phyloP scores from a whole-genome alignment of 2,888 invertebrate genomes.

The Ferrisia virgata region DNA sequence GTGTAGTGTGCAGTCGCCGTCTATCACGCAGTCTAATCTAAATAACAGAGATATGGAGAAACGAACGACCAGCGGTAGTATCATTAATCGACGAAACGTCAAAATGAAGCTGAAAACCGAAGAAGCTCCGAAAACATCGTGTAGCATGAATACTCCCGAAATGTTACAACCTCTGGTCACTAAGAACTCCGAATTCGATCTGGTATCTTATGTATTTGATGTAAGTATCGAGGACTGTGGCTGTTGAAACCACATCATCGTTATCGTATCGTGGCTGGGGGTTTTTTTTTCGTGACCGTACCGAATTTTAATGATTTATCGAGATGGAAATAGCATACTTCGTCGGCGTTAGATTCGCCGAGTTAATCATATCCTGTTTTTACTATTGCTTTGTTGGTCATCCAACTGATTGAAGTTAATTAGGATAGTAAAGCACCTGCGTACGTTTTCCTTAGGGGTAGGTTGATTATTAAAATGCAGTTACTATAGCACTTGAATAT shows the following conservation, averaged over 20 bases:
- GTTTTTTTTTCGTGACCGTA: too few species aligned
- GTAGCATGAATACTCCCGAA: conserved; percentile 53
- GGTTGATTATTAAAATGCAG: neutral
- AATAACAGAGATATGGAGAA: conserved; percentile 9
- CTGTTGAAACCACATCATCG: neutral
- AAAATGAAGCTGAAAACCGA: conserved; percentile 29
- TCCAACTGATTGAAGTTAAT: neutral
- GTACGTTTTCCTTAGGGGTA: neutral
- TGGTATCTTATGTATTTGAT: conserved; percentile 54
- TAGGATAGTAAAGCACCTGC: neutral
- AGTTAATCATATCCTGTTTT: neutral
- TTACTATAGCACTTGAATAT: neutral
- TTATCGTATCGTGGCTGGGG: too few species aligned
- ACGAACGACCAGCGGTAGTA: neutral
- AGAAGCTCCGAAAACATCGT: neutral
- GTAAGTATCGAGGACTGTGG: conserved; percentile 50
- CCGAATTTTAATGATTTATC: neutral
- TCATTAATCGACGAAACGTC: conserved; percentile 23
- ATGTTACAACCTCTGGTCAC: conserved; percentile 54
- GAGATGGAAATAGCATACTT: neutral
- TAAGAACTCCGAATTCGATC: conserved; percentile 51
- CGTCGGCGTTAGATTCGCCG: too few species aligned
- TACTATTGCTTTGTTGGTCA: neutral
- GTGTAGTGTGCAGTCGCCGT: conserved; percentile 33
- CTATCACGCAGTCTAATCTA: conserved; percentile 38